Conservation (phyloP, 2,797 vertebrate genomes). For the Epinephelus coioides region DNA sequence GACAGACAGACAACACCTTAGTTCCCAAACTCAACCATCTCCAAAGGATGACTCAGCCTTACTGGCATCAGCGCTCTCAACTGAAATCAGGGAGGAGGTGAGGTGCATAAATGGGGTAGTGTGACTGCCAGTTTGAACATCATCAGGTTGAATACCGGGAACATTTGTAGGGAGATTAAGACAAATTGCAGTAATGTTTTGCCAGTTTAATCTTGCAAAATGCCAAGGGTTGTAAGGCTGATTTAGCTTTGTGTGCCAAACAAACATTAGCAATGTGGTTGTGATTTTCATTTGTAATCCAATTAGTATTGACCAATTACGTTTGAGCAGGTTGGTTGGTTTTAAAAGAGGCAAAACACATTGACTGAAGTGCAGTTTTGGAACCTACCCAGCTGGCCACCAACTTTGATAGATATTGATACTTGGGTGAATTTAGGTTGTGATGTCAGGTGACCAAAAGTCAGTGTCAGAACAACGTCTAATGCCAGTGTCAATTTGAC, state of each 20-base stretch:
- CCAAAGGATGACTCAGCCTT: conserved; percentile 47
- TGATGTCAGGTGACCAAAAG: no score
- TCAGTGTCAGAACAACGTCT: no score
- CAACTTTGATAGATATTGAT: no score
- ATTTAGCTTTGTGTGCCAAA: background rate
- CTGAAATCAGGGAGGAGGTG: background rate
- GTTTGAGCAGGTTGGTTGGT: no score
- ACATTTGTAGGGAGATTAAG: background rate
- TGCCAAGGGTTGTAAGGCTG: background rate
- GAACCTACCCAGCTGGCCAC: no score
- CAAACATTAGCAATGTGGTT: background rate
- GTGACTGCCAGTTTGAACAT: conserved; percentile 4
- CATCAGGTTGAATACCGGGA: background rate
- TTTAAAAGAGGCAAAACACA: no score
- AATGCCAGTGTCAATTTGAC: no score
- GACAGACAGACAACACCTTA: background rate
- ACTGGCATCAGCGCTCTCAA: conserved; percentile 4
- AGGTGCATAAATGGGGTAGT: background rate
- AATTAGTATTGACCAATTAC: no score
- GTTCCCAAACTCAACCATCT: conserved; percentile 14
- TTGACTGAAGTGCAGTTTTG: no score
- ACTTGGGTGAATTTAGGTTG: no score
- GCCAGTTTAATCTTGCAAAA: background rate
- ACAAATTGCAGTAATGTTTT: background rate
- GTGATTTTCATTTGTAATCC: no score